Conservation (phyloP, 2,888 invertebrate species). For the Euspilapteryx auroguttella region DNA sequence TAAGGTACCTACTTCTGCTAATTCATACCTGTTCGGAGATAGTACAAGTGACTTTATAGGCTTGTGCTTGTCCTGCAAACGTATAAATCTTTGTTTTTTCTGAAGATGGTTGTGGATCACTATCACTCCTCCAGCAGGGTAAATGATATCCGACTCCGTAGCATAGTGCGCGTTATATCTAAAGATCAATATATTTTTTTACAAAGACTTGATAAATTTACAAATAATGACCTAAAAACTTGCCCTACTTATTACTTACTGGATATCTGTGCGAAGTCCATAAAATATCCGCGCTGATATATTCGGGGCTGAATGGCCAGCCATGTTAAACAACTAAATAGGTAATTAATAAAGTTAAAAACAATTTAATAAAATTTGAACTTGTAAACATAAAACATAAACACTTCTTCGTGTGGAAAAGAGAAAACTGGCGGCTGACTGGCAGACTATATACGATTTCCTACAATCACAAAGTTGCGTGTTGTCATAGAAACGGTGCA, state of each 20-base stretch:
- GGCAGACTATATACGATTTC: no score
- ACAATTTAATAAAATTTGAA: not conserved
- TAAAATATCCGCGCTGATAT: constrained; percentile 64
- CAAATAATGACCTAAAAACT: not conserved
- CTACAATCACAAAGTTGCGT: no score
- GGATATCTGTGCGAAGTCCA: constrained; percentile 65
- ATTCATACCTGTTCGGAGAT: constrained; percentile 71
- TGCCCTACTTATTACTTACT: constrained; percentile 23
- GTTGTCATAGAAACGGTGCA: no score
- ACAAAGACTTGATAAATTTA: not conserved
- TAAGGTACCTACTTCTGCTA: no score
- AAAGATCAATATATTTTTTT: not conserved
- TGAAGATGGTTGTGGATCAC: constrained; percentile 73
- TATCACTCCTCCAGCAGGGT: constrained; percentile 78
- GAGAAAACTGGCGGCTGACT: no score
- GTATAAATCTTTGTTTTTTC: constrained; percentile 73
- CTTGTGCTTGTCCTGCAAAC: constrained; percentile 67
- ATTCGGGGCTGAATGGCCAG: constrained; percentile 35
- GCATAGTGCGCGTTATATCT: constrained; percentile 73
- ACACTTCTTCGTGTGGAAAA: no score
- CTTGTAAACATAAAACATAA: not conserved
- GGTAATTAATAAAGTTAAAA: not conserved
- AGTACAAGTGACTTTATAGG: constrained; percentile 65
- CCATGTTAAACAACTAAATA: constrained; percentile 15
- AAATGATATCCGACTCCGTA: constrained; percentile 74